Base-by-base conservation (phyloP, 2,797 vertebrate genomes). In the Catostomus latipinnis region DNA sequence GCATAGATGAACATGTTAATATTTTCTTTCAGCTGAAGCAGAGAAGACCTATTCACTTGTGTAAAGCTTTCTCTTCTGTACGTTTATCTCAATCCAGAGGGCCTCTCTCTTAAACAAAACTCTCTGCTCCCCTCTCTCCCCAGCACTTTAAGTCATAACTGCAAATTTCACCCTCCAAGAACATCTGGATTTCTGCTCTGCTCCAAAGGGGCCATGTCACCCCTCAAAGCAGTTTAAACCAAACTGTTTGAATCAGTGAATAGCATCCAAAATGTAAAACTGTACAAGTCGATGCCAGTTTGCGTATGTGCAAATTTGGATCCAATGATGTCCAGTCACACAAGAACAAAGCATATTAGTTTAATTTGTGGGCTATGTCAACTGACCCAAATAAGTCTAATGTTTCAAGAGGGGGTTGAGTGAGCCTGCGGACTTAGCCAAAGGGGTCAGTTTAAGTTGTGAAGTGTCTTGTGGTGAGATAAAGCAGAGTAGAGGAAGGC, bases 21-120 rank as follows among this genome's bases (percentile, higher is more conserved):
- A 34, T 4, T 14, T 57, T 57, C 14, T 57, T 57, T 57, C 6
- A 7, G 54, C 14, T 57, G 18, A 58, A 58, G 14, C 57, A 58
- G 57, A 14, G 16, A 18, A 18, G 14, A 58, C 16, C 14, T n/a
- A 58, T 18, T 34, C 34, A 34, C 34, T 3, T 34, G 34, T 34
- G 46, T 68, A 49, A 50, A 49, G 8, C 57, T 46, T 71, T 71
- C 76, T 77, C 18, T 52, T 57, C 12, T 76, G 54, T 50, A 14
- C 43, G 74, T 76, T 69, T 78, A 62, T 71, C 67, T 62, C 49
- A 49, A 71, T 78, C 71, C 10, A 50, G 65, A 76, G 63, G 65
- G 63, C 67, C 56, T 78, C 67, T 69, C 67, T 78, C 57, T 70
- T 22, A 69, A 77, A 77, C 75, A 77, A 77, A 77, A 22, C 14